A percentile compares a stretch with the other conserved stretches of the same genome.
Conservation (phyloP, 2,888 invertebrate genomes). For the Euzophera pinguis region DNA sequence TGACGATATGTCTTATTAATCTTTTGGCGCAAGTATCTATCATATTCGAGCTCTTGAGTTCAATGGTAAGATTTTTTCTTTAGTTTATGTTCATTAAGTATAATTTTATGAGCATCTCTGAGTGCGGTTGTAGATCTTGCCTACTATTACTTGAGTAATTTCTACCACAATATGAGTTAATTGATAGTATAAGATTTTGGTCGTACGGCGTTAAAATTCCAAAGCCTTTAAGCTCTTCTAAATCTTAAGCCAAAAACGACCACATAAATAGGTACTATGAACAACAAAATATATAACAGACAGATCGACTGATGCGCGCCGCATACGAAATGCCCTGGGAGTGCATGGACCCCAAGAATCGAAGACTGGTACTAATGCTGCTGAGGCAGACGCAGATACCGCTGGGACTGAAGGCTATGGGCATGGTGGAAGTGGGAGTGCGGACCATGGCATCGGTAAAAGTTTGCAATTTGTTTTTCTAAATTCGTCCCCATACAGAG, state of each 20-base stretch:
- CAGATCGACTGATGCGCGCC: neutral
- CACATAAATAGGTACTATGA: no score
- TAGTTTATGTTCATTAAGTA: no score
- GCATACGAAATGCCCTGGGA: constrained; percentile 19
- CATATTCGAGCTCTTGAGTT: neutral
- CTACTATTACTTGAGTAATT: no score
- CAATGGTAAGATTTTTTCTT: neutral
- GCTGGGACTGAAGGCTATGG: constrained; percentile 25
- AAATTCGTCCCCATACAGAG: no score
- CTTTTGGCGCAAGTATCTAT: constrained; percentile 24
- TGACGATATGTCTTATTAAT: constrained; percentile 22
- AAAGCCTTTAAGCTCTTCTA: no score
- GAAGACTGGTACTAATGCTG: constrained; percentile 22
- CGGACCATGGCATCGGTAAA: constrained; percentile 27
- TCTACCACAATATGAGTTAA: no score
- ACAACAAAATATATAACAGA: neutral
- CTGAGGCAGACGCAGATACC: constrained; percentile 23
- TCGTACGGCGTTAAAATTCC: no score
- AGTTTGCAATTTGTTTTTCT: neutral
- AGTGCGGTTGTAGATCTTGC: no score
- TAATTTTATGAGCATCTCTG: no score
- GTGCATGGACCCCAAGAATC: constrained; percentile 25
- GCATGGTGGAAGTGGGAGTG: constrained; percentile 26
- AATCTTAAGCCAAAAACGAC: no score
- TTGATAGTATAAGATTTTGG: no score